Conservation (phyloP, 2,797 vertebrate species). For the Hypotaenidia philippensis region DNA sequence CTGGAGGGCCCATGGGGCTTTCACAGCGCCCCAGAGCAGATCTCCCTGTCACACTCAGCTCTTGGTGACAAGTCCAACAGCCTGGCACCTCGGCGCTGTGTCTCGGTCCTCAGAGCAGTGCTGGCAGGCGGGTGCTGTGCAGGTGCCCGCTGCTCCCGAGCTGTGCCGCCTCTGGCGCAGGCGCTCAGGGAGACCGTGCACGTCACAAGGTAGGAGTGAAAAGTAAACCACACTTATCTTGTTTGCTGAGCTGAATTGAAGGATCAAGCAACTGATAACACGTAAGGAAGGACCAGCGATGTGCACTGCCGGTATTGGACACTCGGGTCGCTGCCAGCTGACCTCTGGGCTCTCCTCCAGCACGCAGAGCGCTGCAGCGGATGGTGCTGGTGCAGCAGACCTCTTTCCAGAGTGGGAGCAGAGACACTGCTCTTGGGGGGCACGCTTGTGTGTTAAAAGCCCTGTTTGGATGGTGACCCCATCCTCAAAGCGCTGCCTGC, state of each 20-base stretch:
- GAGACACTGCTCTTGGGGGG: neutral
- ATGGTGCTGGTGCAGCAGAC: accelerated
- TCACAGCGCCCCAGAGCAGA: neutral
- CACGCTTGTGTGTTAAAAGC: accelerated
- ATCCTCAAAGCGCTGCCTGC: accelerated
- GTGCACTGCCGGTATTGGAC: accelerated
- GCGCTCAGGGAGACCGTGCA: accelerated
- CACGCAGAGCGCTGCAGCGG: accelerated
- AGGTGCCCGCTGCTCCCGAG: neutral
- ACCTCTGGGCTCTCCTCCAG: neutral
- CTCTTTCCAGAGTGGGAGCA: neutral
- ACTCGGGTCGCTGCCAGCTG: accelerated
- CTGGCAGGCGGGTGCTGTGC: neutral
- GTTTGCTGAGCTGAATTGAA: neutral
- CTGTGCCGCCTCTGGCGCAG: accelerated
- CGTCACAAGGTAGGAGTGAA: neutral
- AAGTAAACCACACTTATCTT: neutral
- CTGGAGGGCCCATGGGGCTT: neutral
- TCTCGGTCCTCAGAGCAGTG: accelerated
- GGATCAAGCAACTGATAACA: neutral
- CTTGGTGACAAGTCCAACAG: neutral
- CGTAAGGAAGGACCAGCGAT: neutral
- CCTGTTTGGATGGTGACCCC: neutral
- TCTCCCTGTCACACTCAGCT: neutral
- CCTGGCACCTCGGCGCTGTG: accelerated